These are phyloP conservation scores for Lophochroa leadbeateri DNA, from an alignment of 2,113 vertebrate genomes.

Conservation along the genomic window DNA sequence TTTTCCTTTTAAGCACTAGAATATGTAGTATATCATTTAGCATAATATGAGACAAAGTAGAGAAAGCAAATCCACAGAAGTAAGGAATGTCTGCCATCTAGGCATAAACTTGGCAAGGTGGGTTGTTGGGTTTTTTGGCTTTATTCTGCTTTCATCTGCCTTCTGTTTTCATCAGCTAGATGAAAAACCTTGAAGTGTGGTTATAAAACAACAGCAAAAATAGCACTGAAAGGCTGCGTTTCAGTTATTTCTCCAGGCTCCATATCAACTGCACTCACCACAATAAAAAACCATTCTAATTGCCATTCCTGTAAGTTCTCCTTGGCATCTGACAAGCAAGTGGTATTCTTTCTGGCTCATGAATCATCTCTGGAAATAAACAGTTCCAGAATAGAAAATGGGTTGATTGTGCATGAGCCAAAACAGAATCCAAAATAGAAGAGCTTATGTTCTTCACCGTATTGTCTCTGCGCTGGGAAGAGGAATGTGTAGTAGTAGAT, in stretches of 20 bases:
- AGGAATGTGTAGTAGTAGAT: background rate
- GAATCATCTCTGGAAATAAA: conserved; percentile 20
- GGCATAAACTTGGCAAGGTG: background rate
- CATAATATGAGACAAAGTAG: background rate
- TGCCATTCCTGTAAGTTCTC: conserved; percentile 39
- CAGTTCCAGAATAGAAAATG: conserved; percentile 41
- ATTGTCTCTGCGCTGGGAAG: background rate
- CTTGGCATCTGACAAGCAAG: conserved; percentile 27
- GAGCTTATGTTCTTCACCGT: background rate
- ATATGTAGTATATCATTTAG: background rate
- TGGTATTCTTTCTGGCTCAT: conserved; percentile 46
- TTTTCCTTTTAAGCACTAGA: background rate
- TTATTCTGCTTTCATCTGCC: conserved; percentile 23
- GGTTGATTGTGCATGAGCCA: conserved; percentile 47
- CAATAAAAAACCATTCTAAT: background rate
- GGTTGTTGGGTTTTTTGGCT: background rate
- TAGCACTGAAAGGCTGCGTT: conserved; percentile 9
- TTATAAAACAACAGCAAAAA: conserved; percentile 41
- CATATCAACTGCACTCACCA: background rate
- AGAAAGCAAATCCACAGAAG: background rate
- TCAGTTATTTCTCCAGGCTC: background rate
- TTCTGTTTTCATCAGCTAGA: conserved; percentile 6
- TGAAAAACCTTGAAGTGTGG: background rate
- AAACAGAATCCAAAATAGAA: conserved; percentile 48
- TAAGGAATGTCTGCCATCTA: background rate